Percentiles rank a stretch among this genome's conserved stretches.
Evolutionary conservation across 1,140 invertebrate species (phyloP).

Genomic region (Drosophila baimaii): DNA sequence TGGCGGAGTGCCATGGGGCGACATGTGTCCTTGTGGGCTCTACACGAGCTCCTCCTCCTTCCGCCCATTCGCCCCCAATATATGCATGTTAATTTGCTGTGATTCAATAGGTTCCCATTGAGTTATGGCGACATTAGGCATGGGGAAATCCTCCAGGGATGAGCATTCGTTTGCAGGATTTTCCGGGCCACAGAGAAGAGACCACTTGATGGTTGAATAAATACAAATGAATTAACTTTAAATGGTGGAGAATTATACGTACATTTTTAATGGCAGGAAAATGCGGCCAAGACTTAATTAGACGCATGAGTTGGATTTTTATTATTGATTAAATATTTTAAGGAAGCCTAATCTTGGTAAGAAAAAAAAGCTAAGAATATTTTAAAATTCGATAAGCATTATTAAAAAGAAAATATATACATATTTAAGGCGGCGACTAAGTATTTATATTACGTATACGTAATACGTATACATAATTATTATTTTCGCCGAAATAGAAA

Average conservation of each 20-base stretch:
- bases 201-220: conserved; percentile 31
- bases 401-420: too few species aligned
- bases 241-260: conserved; percentile 16
- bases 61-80: conserved; percentile 25
- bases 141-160: conserved; percentile 36
- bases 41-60: conserved; percentile 18
- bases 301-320: background rate
- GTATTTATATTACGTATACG: too few species aligned
- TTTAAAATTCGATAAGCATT: too few species aligned
- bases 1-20: conserved; percentile 41
- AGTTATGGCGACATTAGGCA: conserved; percentile 75
- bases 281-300: background rate
- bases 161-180: conserved; percentile 27
- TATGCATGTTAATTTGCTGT: conserved; percentile 81
- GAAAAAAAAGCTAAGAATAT: background rate
- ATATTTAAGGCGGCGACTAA: too few species aligned
- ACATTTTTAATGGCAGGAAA: background rate
- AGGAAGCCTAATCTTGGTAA: background rate
- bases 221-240: conserved; percentile 44
- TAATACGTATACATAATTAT: too few species aligned
- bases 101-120: conserved; percentile 80
- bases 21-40: conserved; percentile 58
- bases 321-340: background rate
- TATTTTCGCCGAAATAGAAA: too few species aligned
- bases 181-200: background rate